Percentiles rank a stretch among this genome's conserved stretches.
Conservation (phyloP, 2,888 invertebrate genomes). For the Abrostola triplasia region DNA sequence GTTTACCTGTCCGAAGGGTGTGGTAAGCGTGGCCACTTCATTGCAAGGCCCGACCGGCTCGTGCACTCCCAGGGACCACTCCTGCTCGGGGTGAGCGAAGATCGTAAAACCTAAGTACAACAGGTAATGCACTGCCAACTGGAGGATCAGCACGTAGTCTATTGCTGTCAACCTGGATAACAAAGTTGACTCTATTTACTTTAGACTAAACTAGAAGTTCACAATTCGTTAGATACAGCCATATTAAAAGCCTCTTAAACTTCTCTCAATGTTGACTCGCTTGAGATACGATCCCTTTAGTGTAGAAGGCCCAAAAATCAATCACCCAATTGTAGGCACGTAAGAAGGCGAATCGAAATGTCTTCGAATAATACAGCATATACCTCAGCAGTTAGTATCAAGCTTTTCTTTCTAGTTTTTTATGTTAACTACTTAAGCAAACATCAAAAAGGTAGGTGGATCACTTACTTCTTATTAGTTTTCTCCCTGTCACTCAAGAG, state of each 20-base stretch:
- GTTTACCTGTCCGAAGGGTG: conserved; percentile 91
- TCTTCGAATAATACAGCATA: no score
- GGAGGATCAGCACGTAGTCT: conserved; percentile 81
- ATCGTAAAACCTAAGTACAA: conserved; percentile 89
- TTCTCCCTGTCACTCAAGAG: conserved; percentile 84
- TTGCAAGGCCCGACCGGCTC: conserved; percentile 93
- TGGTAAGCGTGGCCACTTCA: conserved; percentile 87
- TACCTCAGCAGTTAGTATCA: background rate
- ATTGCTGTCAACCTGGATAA: conserved; percentile 68
- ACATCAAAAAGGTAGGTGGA: conserved; percentile 4
- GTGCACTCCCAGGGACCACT: conserved; percentile 91
- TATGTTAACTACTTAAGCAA: background rate
- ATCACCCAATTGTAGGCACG: background rate
- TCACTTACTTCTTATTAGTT: conserved; percentile 68
- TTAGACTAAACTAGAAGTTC: conserved; percentile 45
- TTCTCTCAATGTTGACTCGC: no score
- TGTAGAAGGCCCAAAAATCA: background rate
- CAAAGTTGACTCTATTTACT: conserved; percentile 57
- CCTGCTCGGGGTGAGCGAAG: conserved; percentile 90
- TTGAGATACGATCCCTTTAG: no score
- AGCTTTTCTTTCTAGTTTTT: background rate
- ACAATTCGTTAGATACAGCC: no score
- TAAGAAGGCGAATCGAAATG: no score
- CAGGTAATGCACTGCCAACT: conserved; percentile 89
- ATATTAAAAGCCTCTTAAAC: no score